Conservation (phyloP, 1,140 invertebrate species). For the Lepidurus arcticus region DNA sequence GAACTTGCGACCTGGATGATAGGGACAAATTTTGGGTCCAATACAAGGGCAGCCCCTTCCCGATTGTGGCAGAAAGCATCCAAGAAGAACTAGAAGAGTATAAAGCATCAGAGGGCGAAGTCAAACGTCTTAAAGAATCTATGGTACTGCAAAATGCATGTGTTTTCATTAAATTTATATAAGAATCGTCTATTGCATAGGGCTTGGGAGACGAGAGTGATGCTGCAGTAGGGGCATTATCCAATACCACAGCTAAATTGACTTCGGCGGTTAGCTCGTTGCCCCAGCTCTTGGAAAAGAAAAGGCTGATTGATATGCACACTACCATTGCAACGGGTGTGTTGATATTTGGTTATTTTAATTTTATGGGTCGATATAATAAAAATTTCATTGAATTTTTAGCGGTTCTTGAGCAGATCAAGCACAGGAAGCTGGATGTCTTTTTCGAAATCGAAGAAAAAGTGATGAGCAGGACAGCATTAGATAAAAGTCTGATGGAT, state of each 20-base stretch:
- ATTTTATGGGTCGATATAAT: slow-evolving; percentile 33
- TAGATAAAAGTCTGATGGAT: slow-evolving; percentile 70
- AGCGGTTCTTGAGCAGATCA: slow-evolving; percentile 85
- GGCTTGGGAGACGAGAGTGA: slow-evolving; percentile 73
- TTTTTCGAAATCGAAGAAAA: slow-evolving; percentile 98
- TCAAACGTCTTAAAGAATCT: slow-evolving; percentile 85
- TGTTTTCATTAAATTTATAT: background rate
- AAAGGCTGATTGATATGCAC: slow-evolving; percentile 96
- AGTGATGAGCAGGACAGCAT: slow-evolving; percentile 72
- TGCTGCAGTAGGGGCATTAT: slow-evolving; percentile 47
- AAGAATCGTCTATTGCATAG: slow-evolving; percentile 38
- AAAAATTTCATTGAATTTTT: slow-evolving; percentile 36
- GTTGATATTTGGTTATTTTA: slow-evolving; percentile 5
- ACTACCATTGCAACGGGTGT: slow-evolving; percentile 89
- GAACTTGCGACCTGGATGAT: slow-evolving; percentile 83
- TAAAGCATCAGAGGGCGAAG: slow-evolving; percentile 88
- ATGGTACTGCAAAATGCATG: slow-evolving; percentile 57
- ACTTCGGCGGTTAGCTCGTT: slow-evolving; percentile 91
- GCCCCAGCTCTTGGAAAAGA: slow-evolving; percentile 94
- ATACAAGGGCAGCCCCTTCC: slow-evolving; percentile 95
- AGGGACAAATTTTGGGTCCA: slow-evolving; percentile 86
- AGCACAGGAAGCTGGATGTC: slow-evolving; percentile 83
- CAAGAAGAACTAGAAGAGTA: slow-evolving; percentile 96
- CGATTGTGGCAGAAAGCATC: slow-evolving; percentile 93
- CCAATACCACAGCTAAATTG: slow-evolving; percentile 46